A percentile compares a stretch with the other conserved stretches of the same genome.
phyloP scores from a whole-genome alignment of 2,113 vertebrate species.

The Galbula dea region DNA sequence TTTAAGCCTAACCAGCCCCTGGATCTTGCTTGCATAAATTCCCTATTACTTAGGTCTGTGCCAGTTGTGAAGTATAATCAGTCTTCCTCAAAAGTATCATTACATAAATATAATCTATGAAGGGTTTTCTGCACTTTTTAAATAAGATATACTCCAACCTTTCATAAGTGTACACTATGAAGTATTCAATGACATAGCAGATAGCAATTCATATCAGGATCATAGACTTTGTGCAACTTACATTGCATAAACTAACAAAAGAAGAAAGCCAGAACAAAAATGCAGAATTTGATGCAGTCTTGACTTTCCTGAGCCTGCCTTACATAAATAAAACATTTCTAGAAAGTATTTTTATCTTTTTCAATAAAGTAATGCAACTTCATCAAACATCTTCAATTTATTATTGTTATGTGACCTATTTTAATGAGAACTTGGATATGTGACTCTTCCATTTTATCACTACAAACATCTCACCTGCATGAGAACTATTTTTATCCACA shows the following conservation, averaged over 20 bases:
- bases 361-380: neutral
- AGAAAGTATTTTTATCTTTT: neutral
- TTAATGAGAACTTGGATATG: neutral
- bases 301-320: neutral
- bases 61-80: neutral
- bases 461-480: neutral
- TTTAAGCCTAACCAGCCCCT: neutral
- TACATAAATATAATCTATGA: neutral
- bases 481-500: rapidly evolving
- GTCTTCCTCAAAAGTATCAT: neutral
- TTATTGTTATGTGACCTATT: neutral
- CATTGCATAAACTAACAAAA: neutral
- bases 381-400: neutral
- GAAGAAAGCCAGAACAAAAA: neutral
- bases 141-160: neutral
- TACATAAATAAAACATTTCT: neutral
- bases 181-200: neutral
- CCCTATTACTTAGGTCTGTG: neutral
- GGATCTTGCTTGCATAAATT: neutral
- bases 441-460: neutral
- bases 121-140: neutral
- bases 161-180: rapidly evolving
- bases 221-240: neutral
- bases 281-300: rapidly evolving
- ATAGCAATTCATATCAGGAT: no score